Base-by-base conservation (phyloP, 2,888 invertebrate genomes). In the Drosophila nr. fundita region DNA sequence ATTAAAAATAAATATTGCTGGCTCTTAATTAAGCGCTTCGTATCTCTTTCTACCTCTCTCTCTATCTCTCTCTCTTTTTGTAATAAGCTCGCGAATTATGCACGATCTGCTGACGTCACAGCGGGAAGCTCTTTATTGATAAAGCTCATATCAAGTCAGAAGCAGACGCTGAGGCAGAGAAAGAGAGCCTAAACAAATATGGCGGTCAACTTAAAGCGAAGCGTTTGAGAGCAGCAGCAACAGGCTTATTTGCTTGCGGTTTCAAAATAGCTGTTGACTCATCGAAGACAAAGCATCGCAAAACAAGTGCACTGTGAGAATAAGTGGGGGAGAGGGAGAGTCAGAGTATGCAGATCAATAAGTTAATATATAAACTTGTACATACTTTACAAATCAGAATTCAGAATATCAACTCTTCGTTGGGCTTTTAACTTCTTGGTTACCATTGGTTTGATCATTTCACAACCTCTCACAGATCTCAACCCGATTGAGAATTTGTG, bases 261-360 rank as follows among this genome's bases (percentile, higher is more conserved):
- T 36, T 68, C 60, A 54, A 29, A 40, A 57, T 61, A 65, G 61
- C 73, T 55, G 77, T 62, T 76, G 78, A 76, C 24, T 76, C 76
- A 76, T 65, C 64, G 27, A 38, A 45, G 55, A 60, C 15, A 66
- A 65, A 60, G 36, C 11, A 27, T 29, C 24, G 58, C 40, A 11
- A 72, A 52, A n/a, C 21, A 49, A 36, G 42, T 68, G 53, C 59
- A 76, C 64, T 68, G 77, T n/a, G 52, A 21, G 38, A 73, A 73
- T 54, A 36, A 34, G 15, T 15, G 15, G 7, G 15, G 15, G 15
- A 45, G 15, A 45, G 4, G 24, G 8, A 8, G 4, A 1, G 21
- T 8, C 15, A 4, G 18, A 18, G 15, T 8, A 7, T 45, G 24
- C 45, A 15, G 15, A 24, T 24, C 4, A 24, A 24, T 21, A 21